Conservation (phyloP, 2,113 vertebrate genomes). For the Candoia aspera region DNA sequence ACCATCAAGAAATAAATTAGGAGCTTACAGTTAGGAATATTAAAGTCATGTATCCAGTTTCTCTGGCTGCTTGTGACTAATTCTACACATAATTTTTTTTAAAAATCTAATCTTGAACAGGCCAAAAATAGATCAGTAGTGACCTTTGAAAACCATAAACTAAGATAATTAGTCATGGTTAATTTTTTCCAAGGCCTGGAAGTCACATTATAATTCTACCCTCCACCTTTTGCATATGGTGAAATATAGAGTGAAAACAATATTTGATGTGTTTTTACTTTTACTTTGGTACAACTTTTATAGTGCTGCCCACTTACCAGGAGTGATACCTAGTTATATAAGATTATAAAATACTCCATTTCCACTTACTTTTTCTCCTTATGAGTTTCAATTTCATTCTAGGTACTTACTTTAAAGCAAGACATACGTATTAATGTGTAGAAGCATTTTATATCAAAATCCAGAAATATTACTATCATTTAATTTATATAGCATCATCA, state of each 20-base stretch:
- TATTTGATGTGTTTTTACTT: constrained; percentile 65
- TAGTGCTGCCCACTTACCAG: constrained; percentile 53
- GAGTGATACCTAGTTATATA: constrained; percentile 59
- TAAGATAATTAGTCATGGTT: constrained; percentile 61
- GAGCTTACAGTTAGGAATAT: not conserved
- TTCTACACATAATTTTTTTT: not conserved
- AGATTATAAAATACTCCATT: constrained; percentile 52
- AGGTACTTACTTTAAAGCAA: not conserved
- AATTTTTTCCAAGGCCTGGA: constrained; percentile 57
- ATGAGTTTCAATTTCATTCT: not conserved
- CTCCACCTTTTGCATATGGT: constrained; percentile 56
- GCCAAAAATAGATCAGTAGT: not conserved
- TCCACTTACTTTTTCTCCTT: constrained; percentile 2
- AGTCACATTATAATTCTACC: constrained; percentile 56
- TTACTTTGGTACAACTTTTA: constrained; percentile 65
- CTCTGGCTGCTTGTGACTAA: not conserved
- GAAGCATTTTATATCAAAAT: not conserved
- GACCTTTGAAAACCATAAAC: constrained; percentile 63
- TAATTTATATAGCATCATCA: not conserved
- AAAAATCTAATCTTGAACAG: not conserved
- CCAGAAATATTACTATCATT: not conserved
- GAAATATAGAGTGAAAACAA: constrained; percentile 64
- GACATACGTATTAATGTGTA: not conserved
- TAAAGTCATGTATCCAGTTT: not conserved
- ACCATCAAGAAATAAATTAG: not conserved